These are phyloP conservation scores for Tetheella fluctuosa DNA, from an alignment of 2,888 invertebrate species.

Conservation along the genomic window DNA sequence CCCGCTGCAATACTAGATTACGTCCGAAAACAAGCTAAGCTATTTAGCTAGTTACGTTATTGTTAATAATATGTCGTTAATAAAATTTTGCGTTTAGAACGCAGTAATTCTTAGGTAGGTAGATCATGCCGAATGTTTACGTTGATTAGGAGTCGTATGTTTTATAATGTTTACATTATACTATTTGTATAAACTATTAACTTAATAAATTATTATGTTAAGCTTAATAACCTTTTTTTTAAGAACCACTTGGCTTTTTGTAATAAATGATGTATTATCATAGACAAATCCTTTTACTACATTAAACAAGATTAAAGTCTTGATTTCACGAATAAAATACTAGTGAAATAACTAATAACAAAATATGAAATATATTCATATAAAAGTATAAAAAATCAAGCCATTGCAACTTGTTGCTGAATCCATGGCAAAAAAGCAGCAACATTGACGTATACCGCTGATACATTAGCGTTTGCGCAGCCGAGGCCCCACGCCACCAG, in stretches of 20 bases:
- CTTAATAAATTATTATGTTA: slow-evolving; percentile 79
- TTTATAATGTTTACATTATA: slow-evolving; percentile 81
- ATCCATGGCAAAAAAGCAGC: slow-evolving; percentile 88
- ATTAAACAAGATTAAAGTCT: not conserved
- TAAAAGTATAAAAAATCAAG: slow-evolving; percentile 33
- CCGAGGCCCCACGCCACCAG: slow-evolving; percentile 90
- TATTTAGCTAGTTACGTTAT: slow-evolving; percentile 56
- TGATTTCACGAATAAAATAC: not conserved
- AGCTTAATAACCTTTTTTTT: slow-evolving; percentile 51
- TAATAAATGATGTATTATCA: not conserved
- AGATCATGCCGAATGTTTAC: slow-evolving; percentile 58
- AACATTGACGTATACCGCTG: slow-evolving; percentile 91
- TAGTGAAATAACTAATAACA: not conserved
- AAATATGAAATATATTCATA: not conserved
- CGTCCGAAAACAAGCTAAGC: slow-evolving; percentile 70
- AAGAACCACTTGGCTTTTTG: not conserved
- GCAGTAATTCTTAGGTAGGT: slow-evolving; percentile 60
- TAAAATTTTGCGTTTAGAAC: slow-evolving; percentile 81
- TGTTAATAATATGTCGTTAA: slow-evolving; percentile 53
- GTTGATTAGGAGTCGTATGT: slow-evolving; percentile 72
- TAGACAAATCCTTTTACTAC: not conserved
- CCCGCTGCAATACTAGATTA: slow-evolving; percentile 83
- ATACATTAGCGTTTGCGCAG: slow-evolving; percentile 87
- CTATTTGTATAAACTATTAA: slow-evolving; percentile 81
- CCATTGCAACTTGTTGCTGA: slow-evolving; percentile 74